These are phyloP conservation scores for Callopanchax toddi DNA, from an alignment of 2,113 vertebrate species.

Conservation along the genomic window DNA sequence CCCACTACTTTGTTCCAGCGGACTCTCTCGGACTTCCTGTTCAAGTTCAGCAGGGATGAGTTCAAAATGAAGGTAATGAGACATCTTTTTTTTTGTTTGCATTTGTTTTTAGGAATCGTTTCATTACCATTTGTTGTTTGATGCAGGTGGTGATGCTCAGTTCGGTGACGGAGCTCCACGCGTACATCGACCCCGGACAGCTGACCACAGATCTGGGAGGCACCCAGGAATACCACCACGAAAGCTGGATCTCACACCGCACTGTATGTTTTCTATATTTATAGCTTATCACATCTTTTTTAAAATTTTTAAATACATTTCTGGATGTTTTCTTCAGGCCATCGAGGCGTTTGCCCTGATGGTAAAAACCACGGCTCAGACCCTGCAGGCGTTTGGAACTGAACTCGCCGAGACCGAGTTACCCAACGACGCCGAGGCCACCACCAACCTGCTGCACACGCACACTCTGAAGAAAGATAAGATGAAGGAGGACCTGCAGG, in stretches of 20 bases:
- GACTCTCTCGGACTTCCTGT: conserved; percentile 89
- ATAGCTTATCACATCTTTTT: neutral
- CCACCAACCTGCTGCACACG: conserved; percentile 82
- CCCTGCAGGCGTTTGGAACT: conserved; percentile 92
- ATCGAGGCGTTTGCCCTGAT: conserved; percentile 95
- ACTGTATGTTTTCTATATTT: conserved; percentile 80
- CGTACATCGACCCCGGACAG: conserved; percentile 93
- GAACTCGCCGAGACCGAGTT: conserved; percentile 95
- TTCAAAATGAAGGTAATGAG: conserved; percentile 97
- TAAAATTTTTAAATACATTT: neutral
- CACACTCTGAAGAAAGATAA: conserved; percentile 87
- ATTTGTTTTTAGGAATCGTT: neutral
- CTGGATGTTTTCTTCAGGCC: conserved; percentile 76
- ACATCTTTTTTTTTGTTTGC: conserved; percentile 35
- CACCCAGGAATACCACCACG: conserved; percentile 93
- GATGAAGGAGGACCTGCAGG: conserved; percentile 91
- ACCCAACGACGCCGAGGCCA: conserved; percentile 89
- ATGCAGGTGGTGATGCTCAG: conserved; percentile 97
- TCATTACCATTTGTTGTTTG: neutral
- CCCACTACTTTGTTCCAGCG: conserved; percentile 90
- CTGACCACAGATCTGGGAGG: conserved; percentile 95
- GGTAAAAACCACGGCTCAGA: conserved; percentile 97
- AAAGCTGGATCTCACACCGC: conserved; percentile 91
- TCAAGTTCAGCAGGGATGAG: conserved; percentile 94
- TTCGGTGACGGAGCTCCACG: conserved; percentile 93